A percentile compares a stretch with the other conserved stretches of the same genome.
These are phyloP conservation scores for Acrocyrtus sp. DNA, from an alignment of 2,888 invertebrate genomes.

Conservation along the genomic window DNA sequence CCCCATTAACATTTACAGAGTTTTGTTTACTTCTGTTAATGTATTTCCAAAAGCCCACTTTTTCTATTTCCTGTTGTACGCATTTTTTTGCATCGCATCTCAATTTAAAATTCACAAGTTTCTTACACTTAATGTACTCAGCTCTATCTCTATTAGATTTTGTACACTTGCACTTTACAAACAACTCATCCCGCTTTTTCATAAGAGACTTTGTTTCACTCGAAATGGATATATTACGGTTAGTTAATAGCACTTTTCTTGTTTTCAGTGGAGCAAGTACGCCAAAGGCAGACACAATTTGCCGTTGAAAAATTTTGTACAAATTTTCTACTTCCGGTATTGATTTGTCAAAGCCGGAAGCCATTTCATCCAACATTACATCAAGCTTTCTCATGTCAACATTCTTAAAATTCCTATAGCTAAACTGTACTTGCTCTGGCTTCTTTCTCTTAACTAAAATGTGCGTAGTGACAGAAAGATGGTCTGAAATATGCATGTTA, in stretches of 20 bases:
- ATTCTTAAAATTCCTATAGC: background rate
- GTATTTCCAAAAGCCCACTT: background rate
- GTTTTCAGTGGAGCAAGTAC: background rate
- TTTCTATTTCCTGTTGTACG: background rate
- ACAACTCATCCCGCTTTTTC: background rate
- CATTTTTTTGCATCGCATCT: background rate
- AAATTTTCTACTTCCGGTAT: background rate
- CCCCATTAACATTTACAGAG: no score
- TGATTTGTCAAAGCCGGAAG: background rate
- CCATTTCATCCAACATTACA: background rate
- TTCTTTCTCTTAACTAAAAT: background rate
- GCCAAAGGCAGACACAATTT: background rate
- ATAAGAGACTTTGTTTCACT: background rate
- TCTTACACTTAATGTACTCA: background rate
- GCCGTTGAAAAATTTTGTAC: background rate
- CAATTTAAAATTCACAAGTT: background rate
- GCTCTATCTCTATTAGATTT: background rate
- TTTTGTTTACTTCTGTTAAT: background rate
- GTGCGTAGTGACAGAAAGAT: background rate
- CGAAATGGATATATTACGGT: background rate
- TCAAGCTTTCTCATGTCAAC: background rate
- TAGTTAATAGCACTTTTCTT: background rate
- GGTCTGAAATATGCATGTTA: background rate
- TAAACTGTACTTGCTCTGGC: background rate
- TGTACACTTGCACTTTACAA: background rate